Percentiles rank a stretch among this genome's conserved stretches.
phyloP scores from a whole-genome alignment of 2,888 invertebrate species.

The Augochlorella aurata region DNA sequence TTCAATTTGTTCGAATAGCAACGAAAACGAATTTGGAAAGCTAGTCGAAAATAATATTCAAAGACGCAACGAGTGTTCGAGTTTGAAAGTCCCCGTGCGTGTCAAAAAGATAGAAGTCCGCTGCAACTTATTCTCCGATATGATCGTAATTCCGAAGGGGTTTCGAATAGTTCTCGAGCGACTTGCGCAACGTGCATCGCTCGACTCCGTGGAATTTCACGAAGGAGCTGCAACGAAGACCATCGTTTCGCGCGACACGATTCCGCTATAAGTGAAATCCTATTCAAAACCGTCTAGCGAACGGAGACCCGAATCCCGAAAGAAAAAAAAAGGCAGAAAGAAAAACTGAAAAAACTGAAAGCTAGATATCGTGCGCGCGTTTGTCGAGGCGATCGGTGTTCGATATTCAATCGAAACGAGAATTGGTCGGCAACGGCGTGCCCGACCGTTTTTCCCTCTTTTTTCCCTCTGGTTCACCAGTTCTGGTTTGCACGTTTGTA shows the following conservation, averaged over 20 bases:
- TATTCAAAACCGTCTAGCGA: neutral
- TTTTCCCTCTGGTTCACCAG: constrained; percentile 28
- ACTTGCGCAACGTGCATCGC: no score
- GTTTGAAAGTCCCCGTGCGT: no score
- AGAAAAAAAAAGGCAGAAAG: neutral
- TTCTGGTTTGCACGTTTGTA: constrained; percentile 61
- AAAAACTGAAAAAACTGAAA: constrained; percentile 14
- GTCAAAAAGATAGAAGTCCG: no score
- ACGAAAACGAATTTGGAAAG: no score
- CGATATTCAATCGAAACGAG: constrained; percentile 47
- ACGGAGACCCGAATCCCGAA: neutral
- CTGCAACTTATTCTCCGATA: no score
- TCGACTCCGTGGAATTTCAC: neutral
- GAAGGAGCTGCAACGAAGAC: constrained; percentile 8
- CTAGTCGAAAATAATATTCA: no score
- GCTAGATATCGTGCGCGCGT: constrained; percentile 23
- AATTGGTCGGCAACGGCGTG: constrained; percentile 44
- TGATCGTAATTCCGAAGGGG: no score
- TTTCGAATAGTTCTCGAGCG: no score
- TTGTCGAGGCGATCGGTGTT: constrained; percentile 41
- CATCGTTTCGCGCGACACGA: neutral
- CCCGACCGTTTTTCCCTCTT: neutral
- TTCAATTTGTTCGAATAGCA: no score
- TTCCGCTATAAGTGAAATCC: neutral
- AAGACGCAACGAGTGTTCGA: no score